A percentile compares a stretch with the other conserved stretches of the same genome.
These are phyloP conservation scores for Ichneumoninae sp. DNA, from an alignment of 2,888 invertebrate genomes.

Conservation along the genomic window DNA sequence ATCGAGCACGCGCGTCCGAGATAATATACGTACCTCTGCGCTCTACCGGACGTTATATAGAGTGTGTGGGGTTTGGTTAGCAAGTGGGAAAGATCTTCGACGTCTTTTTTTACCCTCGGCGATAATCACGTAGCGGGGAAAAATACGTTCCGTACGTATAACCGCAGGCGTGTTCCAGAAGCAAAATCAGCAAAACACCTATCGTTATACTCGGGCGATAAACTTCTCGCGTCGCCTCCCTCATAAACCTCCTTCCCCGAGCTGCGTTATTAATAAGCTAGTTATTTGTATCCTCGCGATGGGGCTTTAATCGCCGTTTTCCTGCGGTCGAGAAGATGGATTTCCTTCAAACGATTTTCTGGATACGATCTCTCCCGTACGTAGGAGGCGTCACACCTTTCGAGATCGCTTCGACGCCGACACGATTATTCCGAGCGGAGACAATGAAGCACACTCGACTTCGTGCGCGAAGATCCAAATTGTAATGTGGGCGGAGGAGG, in stretches of 20 bases:
- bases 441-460: slow-evolving; percentile 4
- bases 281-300: slow-evolving; percentile 30
- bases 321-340: slow-evolving; percentile 1
- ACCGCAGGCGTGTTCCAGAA: slow-evolving; percentile 21
- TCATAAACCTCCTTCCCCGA: slow-evolving; percentile 27
- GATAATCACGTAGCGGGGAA: slow-evolving; percentile 51
- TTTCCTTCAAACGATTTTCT: slow-evolving; percentile 2
- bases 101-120: slow-evolving; percentile 33
- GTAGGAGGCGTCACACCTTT: slow-evolving; percentile 9
- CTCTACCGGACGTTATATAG: slow-evolving; percentile 9
- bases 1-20: slow-evolving; percentile 32
- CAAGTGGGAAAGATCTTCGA: slow-evolving; percentile 27
- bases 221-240: slow-evolving; percentile 40
- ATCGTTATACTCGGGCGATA: slow-evolving; percentile 41
- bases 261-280: slow-evolving; percentile 50
- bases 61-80: neutral
- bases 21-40: slow-evolving; percentile 42
- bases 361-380: neutral
- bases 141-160: slow-evolving; percentile 14
- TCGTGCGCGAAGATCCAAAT: slow-evolving; percentile 14
- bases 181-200: slow-evolving; percentile 50
- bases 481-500: slow-evolving; percentile 5
- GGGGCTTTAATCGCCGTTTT: slow-evolving; percentile 21
- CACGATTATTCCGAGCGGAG: neutral
- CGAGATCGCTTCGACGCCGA: neutral